Percentiles rank a stretch among this genome's conserved stretches.
phyloP scores from a whole-genome alignment of 2,797 vertebrate genomes.

The Etheostoma nigrum region DNA sequence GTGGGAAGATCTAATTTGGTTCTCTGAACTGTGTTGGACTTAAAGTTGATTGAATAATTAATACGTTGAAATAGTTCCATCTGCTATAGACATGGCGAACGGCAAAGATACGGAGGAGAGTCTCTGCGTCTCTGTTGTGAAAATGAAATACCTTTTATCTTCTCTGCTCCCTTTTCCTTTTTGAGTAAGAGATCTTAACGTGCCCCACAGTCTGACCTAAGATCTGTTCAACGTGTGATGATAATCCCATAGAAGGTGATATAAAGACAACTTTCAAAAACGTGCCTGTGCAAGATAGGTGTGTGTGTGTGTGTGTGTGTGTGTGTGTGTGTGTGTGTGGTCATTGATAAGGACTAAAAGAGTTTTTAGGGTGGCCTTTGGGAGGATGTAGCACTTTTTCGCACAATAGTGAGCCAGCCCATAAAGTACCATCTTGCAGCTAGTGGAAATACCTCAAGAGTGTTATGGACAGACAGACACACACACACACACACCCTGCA shows the following conservation, averaged over 20 bases:
- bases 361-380: constrained; percentile 31
- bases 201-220: constrained; percentile 33
- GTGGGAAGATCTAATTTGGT: constrained; percentile 74
- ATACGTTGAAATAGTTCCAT: constrained; percentile 77
- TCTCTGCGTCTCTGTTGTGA: constrained; percentile 52
- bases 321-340: constrained; percentile 16
- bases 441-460: constrained; percentile 34
- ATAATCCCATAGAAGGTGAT: constrained; percentile 57
- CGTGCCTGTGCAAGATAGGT: constrained; percentile 30
- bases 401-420: constrained; percentile 23
- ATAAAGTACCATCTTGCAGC: constrained; percentile 39
- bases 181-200: constrained; percentile 59
- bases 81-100: constrained; percentile 54
- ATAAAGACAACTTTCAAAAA: constrained; percentile 61
- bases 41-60: constrained; percentile 82
- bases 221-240: constrained; percentile 46
- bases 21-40: constrained; percentile 75
- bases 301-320: constrained; percentile 12
- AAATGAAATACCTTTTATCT: constrained; percentile 71
- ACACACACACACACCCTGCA: constrained; percentile 43
- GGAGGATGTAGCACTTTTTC: constrained; percentile 32
- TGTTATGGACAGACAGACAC: constrained; percentile 22
- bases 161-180: constrained; percentile 37
- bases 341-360: constrained; percentile 52
- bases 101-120: constrained; percentile 45